Evolutionary conservation across 2,113 vertebrate species (phyloP), one percentile per base, ranked within the genome.

Genomic region (Semnornis frantzii): DNA sequence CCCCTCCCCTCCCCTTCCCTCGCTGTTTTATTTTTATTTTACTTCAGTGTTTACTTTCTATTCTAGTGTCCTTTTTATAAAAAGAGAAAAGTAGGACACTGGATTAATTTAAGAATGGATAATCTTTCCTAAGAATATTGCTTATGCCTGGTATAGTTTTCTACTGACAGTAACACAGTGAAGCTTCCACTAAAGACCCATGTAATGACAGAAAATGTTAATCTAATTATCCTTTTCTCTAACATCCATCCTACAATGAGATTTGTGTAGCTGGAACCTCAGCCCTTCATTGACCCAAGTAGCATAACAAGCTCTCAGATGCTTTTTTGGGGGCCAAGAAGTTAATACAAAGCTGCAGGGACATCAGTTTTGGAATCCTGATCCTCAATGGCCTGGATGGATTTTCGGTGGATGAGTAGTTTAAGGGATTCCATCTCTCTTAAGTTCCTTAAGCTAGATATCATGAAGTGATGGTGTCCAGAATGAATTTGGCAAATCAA

Each of bases 191-290:
- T 30, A 18, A 86, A 86, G 39, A 82, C 82, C n/a, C 18, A 24
- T 0, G 3, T 37, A 70, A 31, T 23, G 50, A 15, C 48, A 34
- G 68, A 69, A 33, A 17, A 3, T 59, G 19, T 60, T 77, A 27
- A 73, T 77, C 71, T 85, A 80, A 71, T 94, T 92, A 80, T 54
- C 75, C 19, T 88, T 75, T 81, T n/a, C 55, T 76, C 59, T 59
- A 48, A 13, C 28, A 57, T 42, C 42, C 58, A 66, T 21, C n/a
- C 68, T 48, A 54, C 34, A 23, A 2, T 16, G 11, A 58, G 13
- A 85, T 87, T 80, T 85, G 10, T 44, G 8, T 8, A 9, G 39
- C 39, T 82, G 81, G 28, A 76, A 62, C 62, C 92, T 84, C 78
- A 76, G 71, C 46, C 62, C 27, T 44, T 74, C 58, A 4, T 30